A percentile compares a stretch with the other conserved stretches of the same genome.
Evolutionary conservation across 1,140 invertebrate species (phyloP).

Genomic region (Metaphire vulgaris): DNA sequence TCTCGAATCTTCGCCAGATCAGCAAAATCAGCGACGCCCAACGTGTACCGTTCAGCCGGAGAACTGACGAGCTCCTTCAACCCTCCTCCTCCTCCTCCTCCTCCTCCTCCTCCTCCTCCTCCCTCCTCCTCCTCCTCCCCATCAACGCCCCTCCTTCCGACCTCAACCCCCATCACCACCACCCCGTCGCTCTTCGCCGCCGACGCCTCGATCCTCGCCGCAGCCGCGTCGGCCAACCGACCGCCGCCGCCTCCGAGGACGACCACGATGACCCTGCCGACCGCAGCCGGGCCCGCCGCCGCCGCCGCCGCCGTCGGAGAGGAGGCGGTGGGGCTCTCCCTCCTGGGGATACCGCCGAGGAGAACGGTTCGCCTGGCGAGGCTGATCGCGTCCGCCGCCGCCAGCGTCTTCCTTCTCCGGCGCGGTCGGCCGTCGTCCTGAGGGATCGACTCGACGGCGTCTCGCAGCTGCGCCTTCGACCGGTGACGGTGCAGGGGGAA

Average conservation of each 20-base stretch:
- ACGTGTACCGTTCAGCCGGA: slow-evolving; percentile 21
- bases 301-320: slow-evolving; percentile 28
- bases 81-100: slow-evolving; percentile 12
- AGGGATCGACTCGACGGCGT: not conserved
- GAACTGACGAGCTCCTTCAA: slow-evolving; percentile 20
- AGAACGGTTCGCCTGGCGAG: not conserved
- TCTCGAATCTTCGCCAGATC: slow-evolving; percentile 17
- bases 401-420: no score
- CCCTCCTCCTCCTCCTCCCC: slow-evolving; percentile 27
- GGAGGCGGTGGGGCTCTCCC: no score
- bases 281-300: slow-evolving; percentile 8
- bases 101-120: slow-evolving; percentile 23
- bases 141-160: slow-evolving; percentile 18
- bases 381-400: not conserved
- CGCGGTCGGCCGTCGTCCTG: not conserved
- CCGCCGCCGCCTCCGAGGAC: slow-evolving; percentile 26
- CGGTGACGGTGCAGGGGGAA: slow-evolving; percentile 8
- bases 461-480: not conserved
- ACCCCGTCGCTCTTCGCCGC: slow-evolving; percentile 17
- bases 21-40: slow-evolving; percentile 12
- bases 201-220: slow-evolving; percentile 16
- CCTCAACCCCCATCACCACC: slow-evolving; percentile 27
- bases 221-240: slow-evolving; percentile 14
- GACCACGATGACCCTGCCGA: slow-evolving; percentile 21
- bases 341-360: not conserved